phyloP scores from a whole-genome alignment of 92 coral and sea anemone genomes.

The Galaxea fascicularis region DNA sequence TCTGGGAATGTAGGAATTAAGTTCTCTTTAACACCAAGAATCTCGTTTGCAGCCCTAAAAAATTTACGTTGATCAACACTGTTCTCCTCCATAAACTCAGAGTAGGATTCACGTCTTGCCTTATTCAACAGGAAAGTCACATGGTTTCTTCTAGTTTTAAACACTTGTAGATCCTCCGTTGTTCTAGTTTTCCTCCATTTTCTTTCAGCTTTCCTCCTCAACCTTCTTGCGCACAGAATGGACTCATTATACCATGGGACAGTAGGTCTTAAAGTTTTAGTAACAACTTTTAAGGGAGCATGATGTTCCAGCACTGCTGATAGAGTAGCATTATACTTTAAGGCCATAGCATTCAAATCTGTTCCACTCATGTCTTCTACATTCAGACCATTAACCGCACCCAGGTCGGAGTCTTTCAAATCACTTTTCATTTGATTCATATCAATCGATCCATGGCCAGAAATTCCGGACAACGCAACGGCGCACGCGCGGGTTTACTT shows the following conservation, averaged over 20 bases:
- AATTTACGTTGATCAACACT: conserved; percentile 21
- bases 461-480: too few species aligned
- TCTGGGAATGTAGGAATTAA: neutral
- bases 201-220: conserved; percentile 37
- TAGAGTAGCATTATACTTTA: neutral
- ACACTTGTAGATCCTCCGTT: conserved; percentile 12
- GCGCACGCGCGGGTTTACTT: too few species aligned
- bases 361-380: conserved; percentile 2
- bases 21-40: conserved; percentile 52
- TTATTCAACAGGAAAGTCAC: conserved; percentile 48
- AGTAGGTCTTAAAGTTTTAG: conserved; percentile 5
- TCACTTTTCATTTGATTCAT: conserved; percentile 1
- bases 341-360: conserved; percentile 13
- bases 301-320: neutral
- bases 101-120: neutral
- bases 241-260: neutral
- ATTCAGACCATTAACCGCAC: neutral
- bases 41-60: conserved; percentile 53
- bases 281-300: neutral
- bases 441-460: neutral
- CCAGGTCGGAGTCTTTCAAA: neutral
- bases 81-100: neutral
- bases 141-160: conserved; percentile 48
- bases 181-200: conserved; percentile 41
- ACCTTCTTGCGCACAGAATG: neutral